Base-by-base conservation (phyloP, 2,888 invertebrate genomes). In the Sicus ferrugineus region DNA sequence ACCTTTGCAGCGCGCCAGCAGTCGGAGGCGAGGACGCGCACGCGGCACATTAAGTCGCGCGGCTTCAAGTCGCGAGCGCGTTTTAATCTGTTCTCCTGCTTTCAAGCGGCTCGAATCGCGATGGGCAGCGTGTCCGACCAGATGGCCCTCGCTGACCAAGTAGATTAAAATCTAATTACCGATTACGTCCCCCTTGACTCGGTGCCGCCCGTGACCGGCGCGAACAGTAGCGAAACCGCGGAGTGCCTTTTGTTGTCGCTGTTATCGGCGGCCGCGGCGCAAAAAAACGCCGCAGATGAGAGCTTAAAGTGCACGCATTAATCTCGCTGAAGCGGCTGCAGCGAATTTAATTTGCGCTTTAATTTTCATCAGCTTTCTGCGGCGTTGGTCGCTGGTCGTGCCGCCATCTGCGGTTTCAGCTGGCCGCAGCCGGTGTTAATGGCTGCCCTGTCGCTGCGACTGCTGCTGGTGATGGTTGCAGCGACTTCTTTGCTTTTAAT, bases 131-230 rank as follows among this genome's bases (percentile, higher is more conserved):
- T 42, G 34, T n/a, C n/a, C n/a, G n/a, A n/a, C n/a, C n/a, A n/a
- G n/a, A n/a, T n/a, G n/a, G 28, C 48, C 64, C 50, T 48, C 21
- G 67, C 46, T 28, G 42, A 52, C 65, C 54, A 30, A 14, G 59
- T 50, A 50, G 67, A 67, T 67, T 67, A 59, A 67, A 67, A 52
- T 61, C 67, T 67, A 67, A 67, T 67, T 67, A 67, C 31, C 61
- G 34, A 59, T 61, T 67, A 67, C 48, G 14, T 26, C 50, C 65
- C 23, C 61, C 61, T 61, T 31, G n/a, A 26, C 50, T 34, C 46
- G 58, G 67, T 21, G 30, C 23, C 46, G 26, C 61, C 38, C 19
- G 34, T 26, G 14, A 21, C 30, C 19, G 21, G 46, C n/a, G 26
- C 56, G 56, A 63, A 68, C 68, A 63, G 68, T 67, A 70, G 65